Conservation (phyloP, 2,888 invertebrate genomes). For the Yponomeuta sedellus region DNA sequence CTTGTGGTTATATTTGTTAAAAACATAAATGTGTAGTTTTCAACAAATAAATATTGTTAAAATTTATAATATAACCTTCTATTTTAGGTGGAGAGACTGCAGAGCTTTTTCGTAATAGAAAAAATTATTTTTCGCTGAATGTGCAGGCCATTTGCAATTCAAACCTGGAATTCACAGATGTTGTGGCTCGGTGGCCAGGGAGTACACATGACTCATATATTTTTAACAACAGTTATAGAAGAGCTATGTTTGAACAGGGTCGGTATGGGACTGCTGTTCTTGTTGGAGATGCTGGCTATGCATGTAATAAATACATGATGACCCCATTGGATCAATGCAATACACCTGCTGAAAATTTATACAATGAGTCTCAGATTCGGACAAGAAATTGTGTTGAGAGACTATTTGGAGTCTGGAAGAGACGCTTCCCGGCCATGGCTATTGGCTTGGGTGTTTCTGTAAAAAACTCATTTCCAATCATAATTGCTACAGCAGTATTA, state of each 20-base stretch:
- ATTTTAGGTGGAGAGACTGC: too few species aligned
- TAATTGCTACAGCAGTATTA: conserved; percentile 18
- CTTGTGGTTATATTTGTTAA: too few species aligned
- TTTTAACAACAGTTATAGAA: conserved; percentile 9
- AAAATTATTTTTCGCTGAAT: conserved; percentile 27
- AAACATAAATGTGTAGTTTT: too few species aligned
- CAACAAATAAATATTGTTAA: too few species aligned
- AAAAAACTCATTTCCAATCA: too few species aligned
- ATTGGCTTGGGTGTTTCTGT: too few species aligned
- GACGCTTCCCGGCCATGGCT: too few species aligned
- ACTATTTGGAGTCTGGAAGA: conserved; percentile 21
- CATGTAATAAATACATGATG: conserved; percentile 11
- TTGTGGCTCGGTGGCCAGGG: conserved; percentile 28
- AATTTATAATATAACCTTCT: too few species aligned
- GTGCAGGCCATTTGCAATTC: conserved; percentile 25
- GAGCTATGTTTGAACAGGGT: conserved; percentile 12
- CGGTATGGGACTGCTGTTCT: conserved; percentile 10
- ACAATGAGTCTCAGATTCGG: conserved; percentile 17
- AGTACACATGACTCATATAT: conserved; percentile 21
- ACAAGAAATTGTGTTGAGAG: conserved; percentile 19
- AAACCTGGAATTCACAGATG: conserved; percentile 22
- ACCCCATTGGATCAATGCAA: conserved; percentile 15
- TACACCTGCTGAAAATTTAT: conserved; percentile 12
- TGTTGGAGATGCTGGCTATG: conserved; percentile 14
- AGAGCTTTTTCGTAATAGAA: too few species aligned